Evolutionary conservation across 2,888 invertebrate species (phyloP), one percentile per base, ranked within the genome.

Genomic region (Philonicus albiceps): DNA sequence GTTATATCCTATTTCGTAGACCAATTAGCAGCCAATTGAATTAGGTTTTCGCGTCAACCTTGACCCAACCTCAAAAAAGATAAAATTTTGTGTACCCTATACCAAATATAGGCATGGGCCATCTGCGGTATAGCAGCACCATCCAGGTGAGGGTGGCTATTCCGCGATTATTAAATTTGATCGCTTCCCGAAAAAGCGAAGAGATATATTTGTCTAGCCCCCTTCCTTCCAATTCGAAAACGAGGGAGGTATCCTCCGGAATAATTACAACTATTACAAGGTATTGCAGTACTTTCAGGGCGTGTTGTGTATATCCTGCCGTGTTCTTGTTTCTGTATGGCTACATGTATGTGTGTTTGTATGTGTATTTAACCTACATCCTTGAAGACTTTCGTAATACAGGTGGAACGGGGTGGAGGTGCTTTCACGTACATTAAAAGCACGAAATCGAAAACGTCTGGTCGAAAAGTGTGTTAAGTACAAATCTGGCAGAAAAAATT

Each of bases 1-100:
- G 64, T 81, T 81, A 49, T 64, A 53, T 19, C 64, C 53, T 16
- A 55, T 43, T 81, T 81, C 34, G 34, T 34, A 19, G 34, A 64
- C 81, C 81, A 81, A 81, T 81, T 81, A 81, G 81, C 81, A 81
- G 49, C 34, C 55, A 64, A 81, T 81, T 81, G 81, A 81, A 81
- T 55, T 55, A 64, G 81, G 81, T 11, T 53, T 64, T 30, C 13
- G 34, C 37, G 64, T 81, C 64, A 64, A 31, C 81, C 81, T 55
- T 81, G 81, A 81, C 81, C 81, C 81, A 81, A 81, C 81, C 81
- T 64, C 34, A 6, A 43, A 76, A 64, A 64, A 64, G 8, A 34
- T 34, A 13, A 6, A 7, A 5, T 31, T 5, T 11, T 74, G 37
- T 34, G 19, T 5, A 49, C 49, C 74, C 40, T 2, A 37, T 37